Evolutionary conservation across 2,888 invertebrate species (phyloP).

Genomic region (Graphium colonna): DNA sequence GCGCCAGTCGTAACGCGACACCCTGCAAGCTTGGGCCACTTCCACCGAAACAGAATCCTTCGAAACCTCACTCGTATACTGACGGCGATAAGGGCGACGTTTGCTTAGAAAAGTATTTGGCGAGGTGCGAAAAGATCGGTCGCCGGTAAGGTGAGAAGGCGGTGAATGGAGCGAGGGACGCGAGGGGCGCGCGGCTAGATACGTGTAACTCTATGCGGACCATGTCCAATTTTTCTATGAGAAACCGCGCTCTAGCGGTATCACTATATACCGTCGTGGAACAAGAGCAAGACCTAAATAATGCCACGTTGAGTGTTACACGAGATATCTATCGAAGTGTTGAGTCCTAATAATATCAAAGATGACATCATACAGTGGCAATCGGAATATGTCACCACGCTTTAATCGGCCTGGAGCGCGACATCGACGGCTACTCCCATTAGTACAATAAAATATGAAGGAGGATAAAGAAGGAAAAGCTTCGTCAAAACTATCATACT

Average conservation of each 20-base stretch:
- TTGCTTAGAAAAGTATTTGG: not conserved
- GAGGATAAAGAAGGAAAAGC: too few relatives aligned
- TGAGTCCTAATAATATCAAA: too few relatives aligned
- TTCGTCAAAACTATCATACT: too few relatives aligned
- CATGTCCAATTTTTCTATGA: slow-evolving; percentile 28
- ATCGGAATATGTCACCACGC: too few relatives aligned
- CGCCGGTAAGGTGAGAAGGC: slow-evolving; percentile 53
- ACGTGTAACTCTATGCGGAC: slow-evolving; percentile 14
- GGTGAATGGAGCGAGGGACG: slow-evolving; percentile 44
- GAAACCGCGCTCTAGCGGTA: not conserved
- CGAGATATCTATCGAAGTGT: too few relatives aligned
- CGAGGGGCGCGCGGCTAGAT: slow-evolving; percentile 35
- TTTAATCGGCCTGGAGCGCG: too few relatives aligned
- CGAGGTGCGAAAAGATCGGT: slow-evolving; percentile 22
- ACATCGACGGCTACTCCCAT: too few relatives aligned
- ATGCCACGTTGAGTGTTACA: too few relatives aligned
- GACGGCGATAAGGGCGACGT: not conserved
- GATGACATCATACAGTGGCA: too few relatives aligned
- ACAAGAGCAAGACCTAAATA: not conserved
- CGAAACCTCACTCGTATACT: not conserved
- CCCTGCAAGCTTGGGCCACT: not conserved
- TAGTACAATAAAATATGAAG: too few relatives aligned
- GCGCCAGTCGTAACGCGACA: not conserved
- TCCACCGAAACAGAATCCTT: not conserved
- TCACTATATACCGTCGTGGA: not conserved